These are phyloP conservation scores for Pelodiscus sinensis DNA, from an alignment of 2,113 vertebrate species.

Conservation along the genomic window DNA sequence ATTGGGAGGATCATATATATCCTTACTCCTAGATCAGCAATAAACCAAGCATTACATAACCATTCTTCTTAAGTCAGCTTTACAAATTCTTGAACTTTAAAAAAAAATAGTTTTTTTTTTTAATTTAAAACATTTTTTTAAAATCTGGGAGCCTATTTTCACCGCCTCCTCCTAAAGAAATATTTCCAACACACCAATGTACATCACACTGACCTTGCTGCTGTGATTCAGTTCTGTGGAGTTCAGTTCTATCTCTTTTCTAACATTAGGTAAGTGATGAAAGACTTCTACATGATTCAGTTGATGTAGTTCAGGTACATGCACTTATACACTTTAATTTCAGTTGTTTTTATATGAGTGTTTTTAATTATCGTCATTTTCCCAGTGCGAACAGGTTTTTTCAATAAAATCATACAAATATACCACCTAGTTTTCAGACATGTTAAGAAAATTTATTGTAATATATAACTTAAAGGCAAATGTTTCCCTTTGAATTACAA, in stretches of 20 bases:
- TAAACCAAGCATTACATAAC: neutral
- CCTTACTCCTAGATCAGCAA: neutral
- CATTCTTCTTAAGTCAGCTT: neutral
- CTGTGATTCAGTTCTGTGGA: no score
- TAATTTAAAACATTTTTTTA: no score
- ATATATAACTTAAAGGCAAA: neutral
- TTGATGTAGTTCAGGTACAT: neutral
- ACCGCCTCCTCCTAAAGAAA: no score
- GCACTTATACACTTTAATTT: neutral
- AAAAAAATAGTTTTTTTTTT: no score
- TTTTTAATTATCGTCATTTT: neutral
- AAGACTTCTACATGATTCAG: neutral
- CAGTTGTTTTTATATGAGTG: neutral
- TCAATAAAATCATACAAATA: neutral
- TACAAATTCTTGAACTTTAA: neutral
- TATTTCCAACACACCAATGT: no score
- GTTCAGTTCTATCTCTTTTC: neutral
- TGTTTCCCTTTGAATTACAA: neutral
- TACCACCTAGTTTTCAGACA: neutral
- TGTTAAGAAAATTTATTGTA: neutral
- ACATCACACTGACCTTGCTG: no score
- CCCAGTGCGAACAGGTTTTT: neutral
- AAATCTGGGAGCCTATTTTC: no score
- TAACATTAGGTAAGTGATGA: neutral
- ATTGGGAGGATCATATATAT: neutral